Conservation (phyloP, 2,888 invertebrate genomes). For the Halictus quadricinctus region DNA sequence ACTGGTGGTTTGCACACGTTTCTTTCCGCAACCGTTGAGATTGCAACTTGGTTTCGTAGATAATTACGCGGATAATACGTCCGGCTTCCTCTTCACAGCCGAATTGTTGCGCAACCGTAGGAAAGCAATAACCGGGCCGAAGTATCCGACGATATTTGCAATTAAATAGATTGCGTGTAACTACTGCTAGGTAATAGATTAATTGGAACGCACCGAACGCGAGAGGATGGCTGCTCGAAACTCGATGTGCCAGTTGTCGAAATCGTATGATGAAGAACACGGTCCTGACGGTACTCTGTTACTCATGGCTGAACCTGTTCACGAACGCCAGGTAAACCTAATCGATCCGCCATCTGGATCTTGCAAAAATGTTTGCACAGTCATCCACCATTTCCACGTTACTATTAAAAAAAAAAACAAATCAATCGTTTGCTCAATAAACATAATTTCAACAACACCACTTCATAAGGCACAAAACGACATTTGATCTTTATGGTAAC, state of each 20-base stretch:
- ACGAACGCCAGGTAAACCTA: slow-evolving; percentile 67
- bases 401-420: neutral
- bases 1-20: neutral
- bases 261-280: slow-evolving; percentile 74
- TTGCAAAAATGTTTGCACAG: neutral
- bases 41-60: neutral
- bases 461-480: neutral
- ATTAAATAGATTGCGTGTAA: slow-evolving; percentile 76
- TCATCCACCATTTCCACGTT: neutral
- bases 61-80: neutral
- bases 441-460: neutral
- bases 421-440: neutral
- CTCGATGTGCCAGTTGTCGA: slow-evolving; percentile 56
- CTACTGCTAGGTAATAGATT: slow-evolving; percentile 74
- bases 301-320: slow-evolving; percentile 61
- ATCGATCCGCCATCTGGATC: neutral
- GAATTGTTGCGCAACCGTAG: slow-evolving; percentile 52
- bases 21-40: neutral
- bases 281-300: slow-evolving; percentile 64
- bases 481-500: neutral
- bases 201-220: slow-evolving; percentile 69
- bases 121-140: slow-evolving; percentile 37
- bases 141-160: slow-evolving; percentile 66
- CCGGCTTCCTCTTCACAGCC: neutral
- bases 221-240: slow-evolving; percentile 48